Evolutionary conservation across 2,888 invertebrate species (phyloP).

Genomic region (Polietes domitor): DNA sequence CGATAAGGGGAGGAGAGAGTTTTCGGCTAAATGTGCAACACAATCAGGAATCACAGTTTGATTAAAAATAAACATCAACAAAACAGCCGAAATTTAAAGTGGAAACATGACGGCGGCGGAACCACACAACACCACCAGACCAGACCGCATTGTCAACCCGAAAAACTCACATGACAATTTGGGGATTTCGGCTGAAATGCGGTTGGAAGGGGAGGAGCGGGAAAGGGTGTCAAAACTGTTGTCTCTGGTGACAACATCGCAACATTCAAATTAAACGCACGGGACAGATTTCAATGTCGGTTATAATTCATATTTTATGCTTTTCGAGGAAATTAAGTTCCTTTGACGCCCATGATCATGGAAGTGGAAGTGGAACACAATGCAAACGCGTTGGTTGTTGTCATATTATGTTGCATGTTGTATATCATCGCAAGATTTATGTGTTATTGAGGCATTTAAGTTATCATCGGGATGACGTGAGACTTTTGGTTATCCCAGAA

Average conservation of each 20-base stretch:
- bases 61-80: conserved; percentile 40
- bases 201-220: background rate
- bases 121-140: conserved; percentile 45
- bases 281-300: conserved; percentile 73
- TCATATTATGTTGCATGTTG: conserved; percentile 27
- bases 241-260: conserved; percentile 3
- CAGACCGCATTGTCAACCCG: background rate
- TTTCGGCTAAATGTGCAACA: background rate
- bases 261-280: conserved; percentile 75
- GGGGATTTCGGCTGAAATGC: background rate
- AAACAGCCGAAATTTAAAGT: conserved; percentile 23
- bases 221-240: background rate
- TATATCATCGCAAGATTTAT: conserved; percentile 55
- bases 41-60: conserved; percentile 11
- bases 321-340: conserved; percentile 53
- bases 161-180: conserved; percentile 43
- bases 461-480: conserved; percentile 45
- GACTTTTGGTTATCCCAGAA: conserved; percentile 25
- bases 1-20: background rate
- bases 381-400: conserved; percentile 20
- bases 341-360: conserved; percentile 16
- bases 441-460: conserved; percentile 56
- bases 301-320: conserved; percentile 63
- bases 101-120: conserved; percentile 56
- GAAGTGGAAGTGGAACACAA: too few relatives aligned